phyloP scores from a whole-genome alignment of 2,797 vertebrate species.

The Chiloscyllium punctatum region DNA sequence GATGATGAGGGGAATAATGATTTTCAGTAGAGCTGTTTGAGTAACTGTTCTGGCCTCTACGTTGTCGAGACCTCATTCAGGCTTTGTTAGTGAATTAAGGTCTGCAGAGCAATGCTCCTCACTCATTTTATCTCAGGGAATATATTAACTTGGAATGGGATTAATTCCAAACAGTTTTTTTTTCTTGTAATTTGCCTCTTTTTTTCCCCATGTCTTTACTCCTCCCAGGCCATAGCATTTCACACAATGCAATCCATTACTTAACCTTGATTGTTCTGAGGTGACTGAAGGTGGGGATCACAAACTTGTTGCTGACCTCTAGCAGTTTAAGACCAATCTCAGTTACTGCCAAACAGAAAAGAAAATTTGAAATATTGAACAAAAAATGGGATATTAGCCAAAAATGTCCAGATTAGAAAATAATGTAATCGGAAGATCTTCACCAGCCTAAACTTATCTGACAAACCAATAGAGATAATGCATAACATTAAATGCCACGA shows the following conservation, averaged over 20 bases:
- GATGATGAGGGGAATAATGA: not conserved
- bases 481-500: not conserved
- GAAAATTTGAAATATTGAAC: not conserved
- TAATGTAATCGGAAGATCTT: not conserved
- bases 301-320: not conserved
- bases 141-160: not conserved
- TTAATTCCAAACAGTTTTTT: not conserved
- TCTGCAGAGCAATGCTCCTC: not conserved
- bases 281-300: not conserved
- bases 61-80: not conserved
- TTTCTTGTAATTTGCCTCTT: not conserved
- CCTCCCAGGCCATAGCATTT: not conserved
- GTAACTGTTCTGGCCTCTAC: not conserved
- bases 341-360: not conserved
- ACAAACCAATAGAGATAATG: not conserved
- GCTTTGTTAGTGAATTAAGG: not conserved
- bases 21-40: not conserved
- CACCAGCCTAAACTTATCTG: not conserved
- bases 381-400: not conserved
- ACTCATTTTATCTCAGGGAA: not conserved
- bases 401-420: not conserved
- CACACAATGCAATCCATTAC: not conserved
- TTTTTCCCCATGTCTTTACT: not conserved
- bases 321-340: not conserved
- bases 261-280: not conserved